Base-by-base conservation (phyloP, 2,888 invertebrate species). In the Pedicia rivosa region DNA sequence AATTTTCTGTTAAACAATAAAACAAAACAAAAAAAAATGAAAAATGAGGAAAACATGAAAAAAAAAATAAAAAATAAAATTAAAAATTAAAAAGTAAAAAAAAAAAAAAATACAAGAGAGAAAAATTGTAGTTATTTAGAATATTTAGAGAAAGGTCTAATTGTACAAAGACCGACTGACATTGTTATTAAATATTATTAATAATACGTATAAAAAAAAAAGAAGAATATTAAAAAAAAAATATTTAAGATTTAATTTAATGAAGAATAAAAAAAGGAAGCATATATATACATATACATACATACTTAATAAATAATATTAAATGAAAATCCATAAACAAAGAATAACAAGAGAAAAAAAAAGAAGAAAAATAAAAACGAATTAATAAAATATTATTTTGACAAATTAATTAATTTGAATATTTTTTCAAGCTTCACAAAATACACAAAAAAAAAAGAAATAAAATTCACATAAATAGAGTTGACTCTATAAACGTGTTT, bases 161-260 rank as follows among this genome's bases (percentile, higher is more conserved):
- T 20, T 42, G 40, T 40, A 42, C 35, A 40, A 39, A 40, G 43
- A 39, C 42, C 43, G 43, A 43, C 42, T 43, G 43, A 43, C 39
- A 39, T 39, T 43, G 42, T 43, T 40, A 35, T 25, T 35, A 40
- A 41, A 39, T 37, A 37, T 39, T 37, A 41, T 41, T 36, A 25
- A 41, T 39, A 28, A 41, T n/a, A n/a, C n/a, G n/a, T n/a, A n/a
- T n/a, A 27, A 33, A 26, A 33, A 27, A 37, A 14, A 26, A 24
- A 33, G 27, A 37, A 33, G 32, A 37, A 37, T 37, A 25, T 16
- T 37, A 37, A 29, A 25, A 27, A 35, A 25, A 24, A 34, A 24
- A 26, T 13, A 13, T 12, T 27, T 13, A 26, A 35, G 10, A 25
- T 35, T 24, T 10, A 24, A 5, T 5, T 24, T 10, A 5, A 24